Evolutionary conservation across 1,140 invertebrate genomes (phyloP), one percentile per base, ranked within the genome.

Genomic region (Drosophila oshimai): DNA sequence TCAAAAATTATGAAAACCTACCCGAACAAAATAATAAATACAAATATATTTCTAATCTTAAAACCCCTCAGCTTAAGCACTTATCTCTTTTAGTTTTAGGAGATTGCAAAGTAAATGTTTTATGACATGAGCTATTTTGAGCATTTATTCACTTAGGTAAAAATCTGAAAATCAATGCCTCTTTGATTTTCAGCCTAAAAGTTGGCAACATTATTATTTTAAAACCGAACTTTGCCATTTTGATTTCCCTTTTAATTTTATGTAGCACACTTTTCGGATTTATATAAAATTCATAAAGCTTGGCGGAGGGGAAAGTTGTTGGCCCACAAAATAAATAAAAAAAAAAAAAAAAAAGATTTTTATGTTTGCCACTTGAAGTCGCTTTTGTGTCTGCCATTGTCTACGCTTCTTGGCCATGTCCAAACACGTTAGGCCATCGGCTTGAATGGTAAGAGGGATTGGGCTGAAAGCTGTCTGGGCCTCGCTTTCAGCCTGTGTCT

Each of bases 361-460:
- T 51, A 37, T 73, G 61, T 74, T 55, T 46, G 60, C 70, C 79
- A 51, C 65, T 79, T 70, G 76, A 41, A 54, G 65, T 42, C 51
- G 44, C 60, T 57, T 57, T 34, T 54, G 31, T 53, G 41, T 41
- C 41, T 29, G 45, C 54, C 69, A 60, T 68, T 86, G 80, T 84
- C 75, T 86, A 57, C 80, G 67, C 55, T 64, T 50, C 71, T 75
- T 73, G 74, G 81, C 58, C 67, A 80, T 80, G 81, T 86, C 80
- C 67, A 73, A 86, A 80, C 75, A 86, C 79, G 80, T 86, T 84
- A 80, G 79, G 53, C 70, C 78, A 64, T 74, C 70, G 51, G 49
- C 54, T 69, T 22, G 69, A 50, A 33, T 12, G 50, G 50, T 46
- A 36, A 22, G 31, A 47, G 71, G 62, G 46, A 60, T 46, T 45